A percentile compares a stretch with the other conserved stretches of the same genome.
Evolutionary conservation across 2,888 invertebrate species (phyloP).

Genomic region (Parnassius glacialis): DNA sequence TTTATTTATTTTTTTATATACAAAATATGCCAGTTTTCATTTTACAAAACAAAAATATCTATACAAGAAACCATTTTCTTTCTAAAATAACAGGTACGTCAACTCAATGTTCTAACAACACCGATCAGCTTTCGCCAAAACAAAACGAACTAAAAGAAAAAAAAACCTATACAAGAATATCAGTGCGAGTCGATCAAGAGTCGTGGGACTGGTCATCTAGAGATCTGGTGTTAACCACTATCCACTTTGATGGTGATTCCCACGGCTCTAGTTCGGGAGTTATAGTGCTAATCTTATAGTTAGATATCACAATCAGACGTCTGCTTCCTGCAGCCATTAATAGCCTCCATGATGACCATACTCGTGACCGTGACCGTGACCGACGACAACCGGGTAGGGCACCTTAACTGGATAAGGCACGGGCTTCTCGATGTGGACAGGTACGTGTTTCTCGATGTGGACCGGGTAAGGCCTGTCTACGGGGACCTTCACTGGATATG

Average conservation of each 20-base stretch:
- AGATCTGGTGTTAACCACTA: constrained; percentile 55
- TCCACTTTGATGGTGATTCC: constrained; percentile 50
- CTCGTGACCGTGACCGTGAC: constrained; percentile 74
- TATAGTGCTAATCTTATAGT: constrained; percentile 72
- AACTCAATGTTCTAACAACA: constrained; percentile 65
- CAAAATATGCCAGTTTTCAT: constrained; percentile 49
- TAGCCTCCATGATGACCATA: constrained; percentile 78
- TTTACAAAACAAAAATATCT: constrained; percentile 40
- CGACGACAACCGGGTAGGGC: constrained; percentile 75
- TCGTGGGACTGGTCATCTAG: constrained; percentile 48
- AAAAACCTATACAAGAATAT: constrained; percentile 54
- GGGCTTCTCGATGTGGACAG: constrained; percentile 84
- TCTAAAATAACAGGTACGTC: constrained; percentile 77
- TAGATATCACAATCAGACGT: constrained; percentile 78
- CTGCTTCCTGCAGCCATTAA: constrained; percentile 79
- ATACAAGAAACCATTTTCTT: constrained; percentile 43
- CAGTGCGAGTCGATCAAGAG: constrained; percentile 62
- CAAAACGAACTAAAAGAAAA: constrained; percentile 58
- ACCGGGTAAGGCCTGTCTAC: constrained; percentile 83
- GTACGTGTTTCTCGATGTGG: constrained; percentile 83
- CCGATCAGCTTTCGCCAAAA: constrained; percentile 57
- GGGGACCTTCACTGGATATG: constrained; percentile 83
- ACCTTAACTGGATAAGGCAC: constrained; percentile 85
- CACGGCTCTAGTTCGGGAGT: constrained; percentile 57
- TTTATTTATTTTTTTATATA: constrained; percentile 54